Percentiles rank a stretch among this genome's conserved stretches.
Evolutionary conservation across 2,113 vertebrate species (phyloP).

Genomic region (Cebidichthys violaceus): DNA sequence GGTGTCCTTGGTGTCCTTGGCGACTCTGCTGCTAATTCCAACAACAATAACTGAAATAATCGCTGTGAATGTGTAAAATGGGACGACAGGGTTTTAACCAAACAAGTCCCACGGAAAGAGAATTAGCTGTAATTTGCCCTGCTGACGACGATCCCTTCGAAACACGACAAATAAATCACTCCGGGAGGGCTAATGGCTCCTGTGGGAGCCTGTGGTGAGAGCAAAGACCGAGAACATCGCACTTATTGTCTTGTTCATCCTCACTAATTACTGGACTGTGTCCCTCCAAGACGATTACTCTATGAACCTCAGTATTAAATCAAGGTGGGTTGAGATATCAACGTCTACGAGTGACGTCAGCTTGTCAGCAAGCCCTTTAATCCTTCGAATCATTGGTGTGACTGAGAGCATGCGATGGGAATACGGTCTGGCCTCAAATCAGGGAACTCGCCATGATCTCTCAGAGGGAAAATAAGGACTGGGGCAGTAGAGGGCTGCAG

Average conservation of each 20-base stretch:
- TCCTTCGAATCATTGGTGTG: constrained; percentile 17
- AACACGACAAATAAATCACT: constrained; percentile 65
- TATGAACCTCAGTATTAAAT: not conserved
- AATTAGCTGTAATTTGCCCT: constrained; percentile 72
- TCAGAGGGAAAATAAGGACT: constrained; percentile 15
- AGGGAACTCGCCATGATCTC: constrained; percentile 33
- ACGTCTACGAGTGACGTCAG: constrained; percentile 20
- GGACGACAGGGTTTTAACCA: constrained; percentile 24
- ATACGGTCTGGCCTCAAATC: constrained; percentile 9
- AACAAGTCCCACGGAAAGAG: constrained; percentile 34
- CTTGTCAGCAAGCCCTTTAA: constrained; percentile 40
- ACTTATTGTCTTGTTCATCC: constrained; percentile 45
- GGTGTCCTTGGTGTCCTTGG: constrained; percentile 27
- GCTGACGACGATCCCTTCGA: constrained; percentile 47
- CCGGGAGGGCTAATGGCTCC: constrained; percentile 58
- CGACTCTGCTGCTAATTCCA: constrained; percentile 27
- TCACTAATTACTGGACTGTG: constrained; percentile 37
- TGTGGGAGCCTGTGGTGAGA: constrained; percentile 47
- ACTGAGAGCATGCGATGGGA: constrained; percentile 51
- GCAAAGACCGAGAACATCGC: constrained; percentile 35
- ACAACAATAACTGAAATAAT: constrained; percentile 31
- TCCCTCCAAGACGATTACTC: not conserved
- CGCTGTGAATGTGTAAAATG: constrained; percentile 34
- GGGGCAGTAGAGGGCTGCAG: not conserved
- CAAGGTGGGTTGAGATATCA: not conserved